A percentile compares a stretch with the other conserved stretches of the same genome.
These are phyloP conservation scores for Callithrix jacchus DNA, from an alignment of 2,113 vertebrate species.

Conservation along the genomic window DNA sequence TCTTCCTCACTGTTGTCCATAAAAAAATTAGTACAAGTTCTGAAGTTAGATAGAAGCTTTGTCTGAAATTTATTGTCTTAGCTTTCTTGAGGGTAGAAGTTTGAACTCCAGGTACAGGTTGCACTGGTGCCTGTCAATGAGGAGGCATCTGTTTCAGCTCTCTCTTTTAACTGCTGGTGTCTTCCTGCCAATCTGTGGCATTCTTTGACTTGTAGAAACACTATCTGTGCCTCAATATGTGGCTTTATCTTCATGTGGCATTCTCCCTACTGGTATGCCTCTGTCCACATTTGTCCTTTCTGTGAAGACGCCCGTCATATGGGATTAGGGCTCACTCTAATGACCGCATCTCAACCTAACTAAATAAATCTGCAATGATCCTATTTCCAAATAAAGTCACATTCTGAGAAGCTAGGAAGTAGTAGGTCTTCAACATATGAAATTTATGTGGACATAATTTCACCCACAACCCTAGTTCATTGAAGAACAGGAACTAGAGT, in stretches of 20 bases:
- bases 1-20: not conserved
- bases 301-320: rapidly evolving
- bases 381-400: not conserved
- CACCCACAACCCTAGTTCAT: not conserved
- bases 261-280: not conserved
- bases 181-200: too few species aligned
- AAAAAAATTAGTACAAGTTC: not conserved
- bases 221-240: not conserved
- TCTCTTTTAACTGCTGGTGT: too few species aligned
- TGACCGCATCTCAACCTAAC: not conserved
- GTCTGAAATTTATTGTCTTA: not conserved
- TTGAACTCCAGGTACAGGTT: rapidly evolving
- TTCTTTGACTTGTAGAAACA: not conserved
- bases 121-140: not conserved
- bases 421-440: not conserved
- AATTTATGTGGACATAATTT: not conserved
- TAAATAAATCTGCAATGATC: not conserved
- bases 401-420: not conserved
- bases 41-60: too few species aligned
- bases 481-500: rapidly evolving
- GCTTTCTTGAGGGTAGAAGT: not conserved
- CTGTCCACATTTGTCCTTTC: not conserved
- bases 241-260: rapidly evolving
- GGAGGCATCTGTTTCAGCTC: not conserved
- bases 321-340: not conserved